Percentiles rank a stretch among this genome's conserved stretches.
Conservation (phyloP, 1,140 invertebrate genomes). For the Vanessa atalanta region DNA sequence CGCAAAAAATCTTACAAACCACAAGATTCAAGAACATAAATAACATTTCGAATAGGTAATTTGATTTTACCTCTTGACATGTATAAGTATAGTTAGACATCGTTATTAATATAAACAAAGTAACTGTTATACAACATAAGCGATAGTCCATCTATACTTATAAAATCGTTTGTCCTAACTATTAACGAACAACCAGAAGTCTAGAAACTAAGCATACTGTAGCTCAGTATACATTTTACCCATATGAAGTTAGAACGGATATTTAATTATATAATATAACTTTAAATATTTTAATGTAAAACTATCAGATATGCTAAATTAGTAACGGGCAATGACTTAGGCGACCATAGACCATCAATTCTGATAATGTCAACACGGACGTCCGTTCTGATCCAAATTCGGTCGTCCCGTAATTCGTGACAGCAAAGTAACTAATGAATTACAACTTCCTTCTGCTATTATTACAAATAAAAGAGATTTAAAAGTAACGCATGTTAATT, state of each 20-base stretch:
- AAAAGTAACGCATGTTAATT: background rate
- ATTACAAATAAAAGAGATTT: background rate
- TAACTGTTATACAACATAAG: background rate
- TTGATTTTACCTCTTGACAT: background rate
- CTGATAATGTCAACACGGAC: constrained; percentile 28
- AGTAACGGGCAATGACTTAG: constrained; percentile 14
- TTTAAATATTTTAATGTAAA: background rate
- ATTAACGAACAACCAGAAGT: too few species aligned
- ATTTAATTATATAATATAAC: background rate
- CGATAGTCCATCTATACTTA: too few species aligned
- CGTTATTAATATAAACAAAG: background rate
- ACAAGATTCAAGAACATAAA: background rate
- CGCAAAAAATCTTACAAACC: background rate
- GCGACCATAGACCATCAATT: constrained; percentile 7
- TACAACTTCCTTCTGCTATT: constrained; percentile 10
- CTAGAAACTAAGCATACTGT: too few species aligned
- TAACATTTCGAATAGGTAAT: background rate
- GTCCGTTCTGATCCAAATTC: constrained; percentile 36
- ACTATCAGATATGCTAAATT: constrained; percentile 1
- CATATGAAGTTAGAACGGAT: too few species aligned
- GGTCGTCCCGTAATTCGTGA: constrained; percentile 35
- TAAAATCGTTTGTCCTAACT: background rate
- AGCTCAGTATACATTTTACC: too few species aligned
- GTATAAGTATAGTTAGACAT: background rate
- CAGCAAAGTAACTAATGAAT: constrained; percentile 21